Evolutionary conservation across 1,140 invertebrate species (phyloP).

Genomic region (Aphelenchoides fujianensis): DNA sequence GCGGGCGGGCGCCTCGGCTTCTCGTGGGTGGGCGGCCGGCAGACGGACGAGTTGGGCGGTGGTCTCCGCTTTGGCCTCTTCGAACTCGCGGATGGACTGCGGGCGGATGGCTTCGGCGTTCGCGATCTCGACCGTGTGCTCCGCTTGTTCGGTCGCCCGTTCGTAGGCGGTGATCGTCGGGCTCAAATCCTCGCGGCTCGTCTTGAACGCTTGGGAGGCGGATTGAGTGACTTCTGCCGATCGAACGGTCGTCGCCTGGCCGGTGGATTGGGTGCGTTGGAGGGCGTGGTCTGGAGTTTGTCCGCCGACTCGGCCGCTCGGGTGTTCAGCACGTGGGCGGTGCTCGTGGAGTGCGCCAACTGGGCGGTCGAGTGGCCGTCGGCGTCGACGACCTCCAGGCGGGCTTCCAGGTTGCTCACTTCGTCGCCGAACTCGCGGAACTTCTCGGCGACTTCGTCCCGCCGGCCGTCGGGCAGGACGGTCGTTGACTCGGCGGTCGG

Average conservation of each 20-base stretch:
- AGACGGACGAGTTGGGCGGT: not conserved
- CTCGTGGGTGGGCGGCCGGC: not conserved
- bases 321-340: not conserved
- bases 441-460: not conserved
- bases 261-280: not conserved
- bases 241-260: not conserved
- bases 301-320: not conserved
- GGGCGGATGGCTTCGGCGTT: not conserved
- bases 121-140: not conserved
- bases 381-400: not conserved
- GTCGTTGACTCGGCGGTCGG: conserved; percentile 6
- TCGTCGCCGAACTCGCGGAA: conserved; percentile 5
- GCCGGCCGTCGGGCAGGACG: not conserved
- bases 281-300: not conserved
- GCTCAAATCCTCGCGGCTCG: not conserved
- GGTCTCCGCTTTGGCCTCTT: not conserved
- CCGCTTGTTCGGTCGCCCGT: not conserved
- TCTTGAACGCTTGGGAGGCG: not conserved
- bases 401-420: not conserved
- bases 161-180: not conserved
- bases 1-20: not conserved
- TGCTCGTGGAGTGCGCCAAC: not conserved
- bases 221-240: not conserved
- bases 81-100: not conserved
- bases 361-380: not conserved